Evolutionary conservation across 2,888 invertebrate species (phyloP), one percentile per base, ranked within the genome.

Genomic region (Drosophila imparisetae): DNA sequence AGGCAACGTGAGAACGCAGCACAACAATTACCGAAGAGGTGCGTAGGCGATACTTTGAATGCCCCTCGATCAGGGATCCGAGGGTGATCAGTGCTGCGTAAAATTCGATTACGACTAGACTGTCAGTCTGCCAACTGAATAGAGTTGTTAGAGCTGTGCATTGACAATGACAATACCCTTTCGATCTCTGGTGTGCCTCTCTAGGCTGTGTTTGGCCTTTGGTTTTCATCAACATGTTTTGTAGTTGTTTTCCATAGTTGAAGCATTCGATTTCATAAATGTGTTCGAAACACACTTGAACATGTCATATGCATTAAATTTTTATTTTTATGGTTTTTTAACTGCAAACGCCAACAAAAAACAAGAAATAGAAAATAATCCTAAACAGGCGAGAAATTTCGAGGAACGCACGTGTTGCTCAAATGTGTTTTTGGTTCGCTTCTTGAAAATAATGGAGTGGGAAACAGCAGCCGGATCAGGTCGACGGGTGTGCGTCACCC

Each of bases 401-500:
- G 69, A 62, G 70, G 81, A 89, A 89, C 89, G 87, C 86, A 86
- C 86, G 86, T 86, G 86, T 89, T 89, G 83, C 78, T 75, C 78
- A 86, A 86, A 89, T 83, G 81, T 75, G 45, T 45, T 24, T 21
- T 86, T 70, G 68, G 53, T 62, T 60, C 70, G 55, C 66, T 80
- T 80, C 42, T 50, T 42, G n/a, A 71, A 81, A 86, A 83, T 89
- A 86, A 15, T 13, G 21, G 15, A 38, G 49, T 49, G 38, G 18
- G 50, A 60, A 59, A 49, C 63, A 66, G 72, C 63, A 68, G 70
- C 50, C 38, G 70, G 11, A 32, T 11, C 32, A 32, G 54, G 59
- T 59, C 27, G 72, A 72, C 72, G 75, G 66, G 2, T 45, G 15
- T 70, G 69, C 83, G 86, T 85, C 88, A 86, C 75, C 80, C 86